Evolutionary conservation across 2,797 vertebrate species (phyloP), one percentile per base, ranked within the genome.

Genomic region (Cetoscarus ocellatus): DNA sequence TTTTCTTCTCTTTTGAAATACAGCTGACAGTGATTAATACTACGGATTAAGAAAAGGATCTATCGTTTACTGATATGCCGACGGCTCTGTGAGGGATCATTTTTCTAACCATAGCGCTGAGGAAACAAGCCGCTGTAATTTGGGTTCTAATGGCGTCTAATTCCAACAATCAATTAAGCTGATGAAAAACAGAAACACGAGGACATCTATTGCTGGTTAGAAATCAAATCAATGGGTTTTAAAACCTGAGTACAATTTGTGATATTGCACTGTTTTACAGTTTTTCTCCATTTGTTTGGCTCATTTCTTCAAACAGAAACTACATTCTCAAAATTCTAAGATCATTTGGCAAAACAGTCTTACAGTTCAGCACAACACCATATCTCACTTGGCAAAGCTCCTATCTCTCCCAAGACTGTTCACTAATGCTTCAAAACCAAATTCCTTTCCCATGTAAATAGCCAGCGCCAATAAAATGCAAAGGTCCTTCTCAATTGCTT

Each of bases 21-120:
- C 42, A 55, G 49, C 61, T 55, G 65, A 57, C 71, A 3, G 38
- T 68, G 56, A 67, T 38, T 55, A 73, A 67, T n/a, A 47, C 35
- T 43, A 36, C 49, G 3, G 49, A 54, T 2, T 59, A 36, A 70
- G 65, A 44, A 70, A 27, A 80, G 71, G 52, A 73, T 52, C 34
- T 2, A 39, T 42, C 3, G 17, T 40, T 70, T 15, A 19, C 47
- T 5, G 47, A 39, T 14, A 40, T 0, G 7, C 18, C 52, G 6
- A 1, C 19, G 17, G 4, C 34, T 53, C 15, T 53, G 40, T 34
- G 10, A 53, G 14, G 10, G 36, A 60, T 55, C 34, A 8, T 51
- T 59, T 61, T 59, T 59, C 40, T 55, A 55, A 64, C 61, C 44
- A 38, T 35, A 18, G 12, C 27, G 12, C 12, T 3, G 34, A 15